Conservation (phyloP, 2,113 vertebrate genomes). For the Brachirus orientalis region DNA sequence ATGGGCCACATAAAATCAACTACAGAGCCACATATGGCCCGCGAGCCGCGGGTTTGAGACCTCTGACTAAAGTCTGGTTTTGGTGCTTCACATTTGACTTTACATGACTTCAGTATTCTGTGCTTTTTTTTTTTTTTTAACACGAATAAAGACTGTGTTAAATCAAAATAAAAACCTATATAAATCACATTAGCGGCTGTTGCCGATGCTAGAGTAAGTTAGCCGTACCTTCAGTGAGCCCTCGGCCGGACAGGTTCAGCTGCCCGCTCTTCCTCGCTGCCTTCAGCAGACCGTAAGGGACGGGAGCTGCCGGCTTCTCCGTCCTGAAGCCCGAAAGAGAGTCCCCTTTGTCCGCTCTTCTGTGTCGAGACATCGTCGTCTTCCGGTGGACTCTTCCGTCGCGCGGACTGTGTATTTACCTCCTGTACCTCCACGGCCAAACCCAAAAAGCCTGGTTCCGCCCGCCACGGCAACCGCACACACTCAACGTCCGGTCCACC, state of each 20-base stretch:
- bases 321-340: conserved; percentile 80
- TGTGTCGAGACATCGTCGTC: conserved; percentile 81
- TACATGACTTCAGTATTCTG: too few relatives aligned
- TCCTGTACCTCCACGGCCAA: background rate
- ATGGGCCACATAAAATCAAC: too few relatives aligned
- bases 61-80: too few relatives aligned
- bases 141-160: too few relatives aligned
- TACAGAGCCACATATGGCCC: too few relatives aligned
- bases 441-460: background rate
- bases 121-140: too few relatives aligned
- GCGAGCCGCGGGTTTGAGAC: too few relatives aligned
- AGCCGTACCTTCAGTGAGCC: conserved; percentile 85
- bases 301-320: conserved; percentile 34
- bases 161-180: too few relatives aligned
- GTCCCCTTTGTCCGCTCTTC: conserved; percentile 52
- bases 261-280: conserved; percentile 90
- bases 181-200: too few relatives aligned
- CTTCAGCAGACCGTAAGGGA: conserved; percentile 87
- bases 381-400: too few relatives aligned
- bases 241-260: conserved; percentile 88
- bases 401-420: too few relatives aligned
- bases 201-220: background rate
- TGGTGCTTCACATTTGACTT: too few relatives aligned
- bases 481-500: background rate
- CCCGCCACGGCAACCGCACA: background rate